A percentile compares a stretch with the other conserved stretches of the same genome.
Evolutionary conservation across 2,888 invertebrate species (phyloP).

Genomic region (Limulus polyphemus): DNA sequence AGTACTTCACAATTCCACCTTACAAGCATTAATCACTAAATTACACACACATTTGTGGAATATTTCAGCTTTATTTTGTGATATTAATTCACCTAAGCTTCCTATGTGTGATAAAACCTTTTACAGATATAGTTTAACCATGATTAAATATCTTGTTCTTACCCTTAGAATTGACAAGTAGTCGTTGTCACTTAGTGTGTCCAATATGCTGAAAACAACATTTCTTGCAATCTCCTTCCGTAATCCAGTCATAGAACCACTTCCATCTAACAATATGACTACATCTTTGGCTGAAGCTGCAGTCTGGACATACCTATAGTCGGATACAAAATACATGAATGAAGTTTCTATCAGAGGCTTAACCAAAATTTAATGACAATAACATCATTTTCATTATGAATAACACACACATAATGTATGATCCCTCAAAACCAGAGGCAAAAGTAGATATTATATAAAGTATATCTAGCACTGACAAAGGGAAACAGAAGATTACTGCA

Average conservation of each 20-base stretch:
- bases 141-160: constrained; percentile 10
- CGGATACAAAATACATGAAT: not conserved
- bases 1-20: not conserved
- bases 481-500: too few species aligned
- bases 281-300: constrained; percentile 96
- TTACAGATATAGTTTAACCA: not conserved
- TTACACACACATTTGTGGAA: too few species aligned
- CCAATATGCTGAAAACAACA: constrained; percentile 74
- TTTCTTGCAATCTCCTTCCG: constrained; percentile 77
- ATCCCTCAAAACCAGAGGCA: too few species aligned
- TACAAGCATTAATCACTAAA: not conserved
- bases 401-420: too few species aligned
- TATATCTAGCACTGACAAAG: too few species aligned
- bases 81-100: not conserved
- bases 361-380: too few species aligned
- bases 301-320: constrained; percentile 70
- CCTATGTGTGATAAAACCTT: too few species aligned
- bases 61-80: not conserved
- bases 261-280: constrained; percentile 83
- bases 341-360: too few species aligned
- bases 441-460: too few species aligned
- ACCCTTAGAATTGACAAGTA: constrained; percentile 79
- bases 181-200: constrained; percentile 94
- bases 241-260: constrained; percentile 93
- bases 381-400: too few species aligned